Conservation (phyloP, 2,797 vertebrate genomes). For the Bucorvus abyssinicus region DNA sequence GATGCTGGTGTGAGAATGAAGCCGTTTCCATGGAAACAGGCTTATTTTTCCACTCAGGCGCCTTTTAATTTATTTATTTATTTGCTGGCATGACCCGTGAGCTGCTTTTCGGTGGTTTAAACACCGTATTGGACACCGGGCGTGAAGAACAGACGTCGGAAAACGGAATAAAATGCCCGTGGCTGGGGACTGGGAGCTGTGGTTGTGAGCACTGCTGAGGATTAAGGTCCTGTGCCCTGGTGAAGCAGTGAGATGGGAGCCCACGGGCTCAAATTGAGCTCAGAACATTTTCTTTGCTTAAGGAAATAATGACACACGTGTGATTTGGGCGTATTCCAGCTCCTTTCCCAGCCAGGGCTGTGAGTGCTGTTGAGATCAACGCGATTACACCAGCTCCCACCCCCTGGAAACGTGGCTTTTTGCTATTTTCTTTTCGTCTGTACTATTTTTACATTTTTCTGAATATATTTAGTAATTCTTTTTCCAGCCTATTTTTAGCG, state of each 20-base stretch:
- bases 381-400: neutral
- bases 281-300: neutral
- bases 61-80: neutral
- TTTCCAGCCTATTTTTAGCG: neutral
- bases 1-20: slow-evolving; percentile 7
- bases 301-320: neutral
- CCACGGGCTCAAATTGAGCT: neutral
- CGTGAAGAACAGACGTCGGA: neutral
- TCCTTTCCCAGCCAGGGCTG: neutral
- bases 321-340: neutral
- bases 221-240: neutral
- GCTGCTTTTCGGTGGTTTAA: neutral
- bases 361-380: rapidly evolving
- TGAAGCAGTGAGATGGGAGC: neutral
- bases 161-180: neutral
- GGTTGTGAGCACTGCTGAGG: neutral
- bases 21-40: slow-evolving; percentile 61
- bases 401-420: neutral
- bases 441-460: neutral
- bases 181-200: neutral
- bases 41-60: neutral
- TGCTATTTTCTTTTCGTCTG: neutral
- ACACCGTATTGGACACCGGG: rapidly evolving
- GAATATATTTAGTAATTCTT: neutral
- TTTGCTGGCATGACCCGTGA: neutral